Base-by-base conservation (phyloP, 2,113 vertebrate genomes). In the Lophura nycthemera region DNA sequence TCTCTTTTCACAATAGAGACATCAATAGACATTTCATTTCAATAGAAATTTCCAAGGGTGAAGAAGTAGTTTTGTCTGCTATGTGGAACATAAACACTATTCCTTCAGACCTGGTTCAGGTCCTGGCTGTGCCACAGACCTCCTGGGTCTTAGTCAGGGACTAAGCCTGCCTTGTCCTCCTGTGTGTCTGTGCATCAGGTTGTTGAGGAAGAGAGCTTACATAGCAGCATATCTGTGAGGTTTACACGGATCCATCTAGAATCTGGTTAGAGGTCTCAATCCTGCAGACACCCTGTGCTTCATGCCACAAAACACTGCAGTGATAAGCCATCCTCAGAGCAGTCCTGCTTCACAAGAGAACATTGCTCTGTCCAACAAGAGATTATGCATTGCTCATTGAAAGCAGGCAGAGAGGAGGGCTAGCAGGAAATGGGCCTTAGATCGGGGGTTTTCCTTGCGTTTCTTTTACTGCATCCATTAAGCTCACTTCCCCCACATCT, bases 341-440 rank as follows among this genome's bases (percentile, higher is more conserved):
- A 65, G 82, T 11, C 43, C 40, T 54, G 24, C 13, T 52, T 17
- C 3, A 11, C 34, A 43, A 40, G 61, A 50, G 45, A 69, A 32
- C 67, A 89, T n/a, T 34, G 71, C 74, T 83, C 40, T 64, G 64
- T 25, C 0, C 2, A 57, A 34, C 34, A 18, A 1, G 5, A n/a
- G 63, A 25, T 70, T 42, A 12, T 43, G 66, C 67, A 47, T 42
- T 90, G 48, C 85, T 73, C 38, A 8, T 0, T 29, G 72, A 80
- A 52, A 74, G 43, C 72, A 71, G 76, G 69, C 76, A 25, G 85
- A 18, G 82, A 67, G 66, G 91, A 78, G 91, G 88, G 79, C 10
- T 48, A 71, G 83, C 86, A 96, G 93, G 91, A 93, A 96, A 95
- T 72, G 69, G 50, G 60, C 65, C 79, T 96, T 66, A 63, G 47